Conservation (phyloP, 2,888 invertebrate genomes). For the Ellobium chinense region DNA sequence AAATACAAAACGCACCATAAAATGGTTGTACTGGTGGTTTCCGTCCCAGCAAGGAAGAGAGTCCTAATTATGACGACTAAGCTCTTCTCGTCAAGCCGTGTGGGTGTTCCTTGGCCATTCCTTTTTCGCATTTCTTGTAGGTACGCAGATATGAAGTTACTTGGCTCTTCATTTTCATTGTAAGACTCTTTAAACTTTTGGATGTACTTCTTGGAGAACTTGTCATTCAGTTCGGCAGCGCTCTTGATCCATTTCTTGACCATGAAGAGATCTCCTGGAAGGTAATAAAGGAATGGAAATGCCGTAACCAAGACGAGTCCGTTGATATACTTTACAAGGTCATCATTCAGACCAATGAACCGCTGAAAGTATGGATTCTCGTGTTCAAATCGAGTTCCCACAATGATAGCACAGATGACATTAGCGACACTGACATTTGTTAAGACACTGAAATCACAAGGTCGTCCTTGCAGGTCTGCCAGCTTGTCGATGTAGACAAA, state of each 20-base stretch:
- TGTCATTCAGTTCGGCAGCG: background rate
- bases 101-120: background rate
- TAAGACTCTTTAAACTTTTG: background rate
- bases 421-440: background rate
- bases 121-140: constrained; percentile 6
- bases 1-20: constrained; percentile 15
- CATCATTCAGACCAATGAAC: background rate
- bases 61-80: constrained; percentile 11
- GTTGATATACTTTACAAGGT: background rate
- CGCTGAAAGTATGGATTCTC: background rate
- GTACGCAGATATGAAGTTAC: constrained; percentile 6
- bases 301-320: background rate
- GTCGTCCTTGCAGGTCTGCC: background rate
- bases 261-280: constrained; percentile 55
- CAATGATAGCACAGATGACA: background rate
- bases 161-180: constrained; percentile 20
- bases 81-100: background rate
- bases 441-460: background rate
- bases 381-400: background rate
- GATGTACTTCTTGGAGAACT: background rate
- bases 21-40: constrained; percentile 19
- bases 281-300: background rate
- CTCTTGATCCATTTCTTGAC: constrained; percentile 41
- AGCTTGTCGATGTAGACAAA: background rate
- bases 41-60: constrained; percentile 19